A percentile compares a stretch with the other conserved stretches of the same genome.
Evolutionary conservation across 2,888 invertebrate genomes (phyloP).

Genomic region (Argyra leucocephala): DNA sequence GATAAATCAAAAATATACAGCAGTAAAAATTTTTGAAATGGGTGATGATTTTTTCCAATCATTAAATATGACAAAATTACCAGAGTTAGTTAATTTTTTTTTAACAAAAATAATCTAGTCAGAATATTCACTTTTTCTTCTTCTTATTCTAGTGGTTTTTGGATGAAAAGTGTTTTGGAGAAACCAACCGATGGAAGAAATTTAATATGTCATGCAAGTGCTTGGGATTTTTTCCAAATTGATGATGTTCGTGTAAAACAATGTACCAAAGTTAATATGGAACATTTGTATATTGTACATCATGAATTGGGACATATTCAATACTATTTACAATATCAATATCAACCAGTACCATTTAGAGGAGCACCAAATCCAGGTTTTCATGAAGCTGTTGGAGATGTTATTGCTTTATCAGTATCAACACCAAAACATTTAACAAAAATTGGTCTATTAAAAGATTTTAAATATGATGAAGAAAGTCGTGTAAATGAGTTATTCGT

Average conservation of each 20-base stretch:
- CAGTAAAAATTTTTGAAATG: slow-evolving; percentile 65
- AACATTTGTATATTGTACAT: slow-evolving; percentile 51
- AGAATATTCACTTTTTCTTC: background rate
- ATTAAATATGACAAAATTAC: slow-evolving; percentile 68
- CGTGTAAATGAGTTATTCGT: slow-evolving; percentile 58
- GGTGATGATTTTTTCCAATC: slow-evolving; percentile 80
- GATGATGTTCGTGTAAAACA: slow-evolving; percentile 68
- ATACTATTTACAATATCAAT: slow-evolving; percentile 56
- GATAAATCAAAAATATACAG: slow-evolving; percentile 60
- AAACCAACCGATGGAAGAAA: slow-evolving; percentile 62
- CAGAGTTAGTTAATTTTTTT: slow-evolving; percentile 34
- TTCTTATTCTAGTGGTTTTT: slow-evolving; percentile 51
- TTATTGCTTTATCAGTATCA: slow-evolving; percentile 57
- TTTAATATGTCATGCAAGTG: slow-evolving; percentile 75
- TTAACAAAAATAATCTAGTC: background rate
- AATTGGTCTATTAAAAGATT: slow-evolving; percentile 52
- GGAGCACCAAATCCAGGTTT: slow-evolving; percentile 52
- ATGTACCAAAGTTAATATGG: slow-evolving; percentile 51
- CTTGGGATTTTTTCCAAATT: slow-evolving; percentile 76
- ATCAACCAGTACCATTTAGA: slow-evolving; percentile 50
- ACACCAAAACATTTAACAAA: slow-evolving; percentile 61
- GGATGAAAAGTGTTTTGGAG: slow-evolving; percentile 73
- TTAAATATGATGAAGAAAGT: slow-evolving; percentile 51
- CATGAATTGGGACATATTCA: slow-evolving; percentile 63
- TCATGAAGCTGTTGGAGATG: slow-evolving; percentile 66